Conservation (phyloP, 2,888 invertebrate species). For the Cerastis rubricosa region DNA sequence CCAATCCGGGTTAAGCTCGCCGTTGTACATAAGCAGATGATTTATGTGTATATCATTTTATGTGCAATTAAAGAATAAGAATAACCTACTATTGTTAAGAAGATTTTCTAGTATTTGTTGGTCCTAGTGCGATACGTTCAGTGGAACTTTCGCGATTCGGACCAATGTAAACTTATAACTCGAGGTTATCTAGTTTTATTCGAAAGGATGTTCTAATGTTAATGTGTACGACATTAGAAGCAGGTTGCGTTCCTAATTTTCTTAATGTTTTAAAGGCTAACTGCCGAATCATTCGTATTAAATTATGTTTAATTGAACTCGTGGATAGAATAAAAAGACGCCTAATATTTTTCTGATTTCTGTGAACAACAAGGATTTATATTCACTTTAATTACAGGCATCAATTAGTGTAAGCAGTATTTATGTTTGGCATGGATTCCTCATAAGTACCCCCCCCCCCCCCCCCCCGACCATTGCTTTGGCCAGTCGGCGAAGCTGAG, state of each 20-base stretch:
- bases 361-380: neutral
- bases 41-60: too few relatives aligned
- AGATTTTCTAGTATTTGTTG: neutral
- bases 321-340: neutral
- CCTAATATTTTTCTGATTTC: neutral
- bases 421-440: constrained; percentile 4
- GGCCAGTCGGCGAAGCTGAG: too few relatives aligned
- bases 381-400: neutral
- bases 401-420: constrained; percentile 15
- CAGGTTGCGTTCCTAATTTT: neutral
- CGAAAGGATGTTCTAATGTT: neutral
- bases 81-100: neutral
- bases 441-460: neutral
- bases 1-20: too few relatives aligned
- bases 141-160: neutral
- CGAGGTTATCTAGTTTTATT: constrained; percentile 22
- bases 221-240: constrained; percentile 9
- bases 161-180: constrained; percentile 7
- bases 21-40: too few relatives aligned
- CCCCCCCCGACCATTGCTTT: too few relatives aligned
- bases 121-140: neutral
- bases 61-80: too few relatives aligned
- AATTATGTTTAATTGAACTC: neutral
- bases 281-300: neutral
- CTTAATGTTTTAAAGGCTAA: neutral